A percentile compares a stretch with the other conserved stretches of the same genome.
phyloP scores from a whole-genome alignment of 2,888 invertebrate genomes.

The Argynnis bischoffii region DNA sequence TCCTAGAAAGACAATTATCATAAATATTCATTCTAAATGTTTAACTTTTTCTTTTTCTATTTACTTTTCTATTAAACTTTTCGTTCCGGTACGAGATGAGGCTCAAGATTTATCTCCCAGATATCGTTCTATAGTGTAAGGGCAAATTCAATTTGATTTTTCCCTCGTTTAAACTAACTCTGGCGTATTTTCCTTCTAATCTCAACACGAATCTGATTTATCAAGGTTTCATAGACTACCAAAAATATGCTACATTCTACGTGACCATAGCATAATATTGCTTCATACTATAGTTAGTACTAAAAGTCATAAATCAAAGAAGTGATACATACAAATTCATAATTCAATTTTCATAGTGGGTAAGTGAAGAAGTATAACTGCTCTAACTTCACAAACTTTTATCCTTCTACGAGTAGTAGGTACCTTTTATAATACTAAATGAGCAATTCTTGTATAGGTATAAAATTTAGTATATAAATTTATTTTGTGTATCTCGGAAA shows the following conservation, averaged over 20 bases:
- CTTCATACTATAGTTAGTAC: neutral
- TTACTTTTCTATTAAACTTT: conserved; percentile 17
- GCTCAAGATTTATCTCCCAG: conserved; percentile 21
- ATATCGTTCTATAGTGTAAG: conserved; percentile 21
- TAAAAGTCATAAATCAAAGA: conserved; percentile 8
- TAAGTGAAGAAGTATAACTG: no score
- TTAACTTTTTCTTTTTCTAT: conserved; percentile 8
- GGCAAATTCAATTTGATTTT: conserved; percentile 26
- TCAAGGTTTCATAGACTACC: conserved; percentile 16
- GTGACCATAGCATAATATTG: conserved; percentile 2
- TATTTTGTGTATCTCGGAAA: no score
- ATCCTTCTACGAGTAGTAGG: no score
- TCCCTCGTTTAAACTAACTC: conserved; percentile 20
- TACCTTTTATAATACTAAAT: no score
- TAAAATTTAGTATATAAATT: no score
- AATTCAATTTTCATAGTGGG: neutral
- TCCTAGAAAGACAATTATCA: neutral
- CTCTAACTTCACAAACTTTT: no score
- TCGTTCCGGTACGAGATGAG: conserved; percentile 22
- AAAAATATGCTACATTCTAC: conserved; percentile 8
- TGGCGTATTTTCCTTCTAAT: conserved; percentile 23
- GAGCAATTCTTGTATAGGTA: no score
- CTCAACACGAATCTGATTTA: conserved; percentile 23
- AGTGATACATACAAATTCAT: neutral
- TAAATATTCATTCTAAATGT: neutral